Evolutionary conservation across 2,113 vertebrate species (phyloP).

Genomic region (Columba janthina): DNA sequence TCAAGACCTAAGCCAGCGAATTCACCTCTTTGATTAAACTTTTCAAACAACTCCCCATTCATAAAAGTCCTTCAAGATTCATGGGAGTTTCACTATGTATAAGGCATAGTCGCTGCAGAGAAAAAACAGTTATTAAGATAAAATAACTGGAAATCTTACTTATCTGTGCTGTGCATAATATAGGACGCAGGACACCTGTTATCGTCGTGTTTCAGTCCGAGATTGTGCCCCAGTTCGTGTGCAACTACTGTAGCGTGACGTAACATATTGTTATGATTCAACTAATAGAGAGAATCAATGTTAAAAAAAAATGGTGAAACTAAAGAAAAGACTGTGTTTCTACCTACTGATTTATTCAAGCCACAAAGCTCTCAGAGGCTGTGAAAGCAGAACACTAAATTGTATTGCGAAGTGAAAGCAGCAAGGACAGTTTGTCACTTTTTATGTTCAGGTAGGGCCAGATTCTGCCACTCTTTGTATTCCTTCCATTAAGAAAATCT

Average conservation of each 20-base stretch:
- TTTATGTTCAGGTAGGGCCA: background rate
- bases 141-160: slow-evolving; percentile 68
- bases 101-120: background rate
- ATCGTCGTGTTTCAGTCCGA: slow-evolving; percentile 86
- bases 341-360: background rate
- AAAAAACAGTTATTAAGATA: background rate
- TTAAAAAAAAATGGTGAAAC: background rate
- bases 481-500: background rate
- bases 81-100: background rate
- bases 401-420: background rate
- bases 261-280: background rate
- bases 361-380: background rate
- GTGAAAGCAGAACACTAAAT: background rate
- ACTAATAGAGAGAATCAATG: slow-evolving; percentile 65
- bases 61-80: background rate
- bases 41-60: background rate
- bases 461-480: background rate
- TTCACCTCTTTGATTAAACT: background rate
- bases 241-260: slow-evolving; percentile 80
- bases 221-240: slow-evolving; percentile 89
- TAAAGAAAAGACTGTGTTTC: background rate
- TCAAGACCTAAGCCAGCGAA: background rate
- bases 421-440: background rate
- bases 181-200: slow-evolving; percentile 65
- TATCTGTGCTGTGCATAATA: slow-evolving; percentile 77